Percentiles rank a stretch among this genome's conserved stretches.
Evolutionary conservation across 2,113 vertebrate species (phyloP).

Genomic region (Saguinus midas): DNA sequence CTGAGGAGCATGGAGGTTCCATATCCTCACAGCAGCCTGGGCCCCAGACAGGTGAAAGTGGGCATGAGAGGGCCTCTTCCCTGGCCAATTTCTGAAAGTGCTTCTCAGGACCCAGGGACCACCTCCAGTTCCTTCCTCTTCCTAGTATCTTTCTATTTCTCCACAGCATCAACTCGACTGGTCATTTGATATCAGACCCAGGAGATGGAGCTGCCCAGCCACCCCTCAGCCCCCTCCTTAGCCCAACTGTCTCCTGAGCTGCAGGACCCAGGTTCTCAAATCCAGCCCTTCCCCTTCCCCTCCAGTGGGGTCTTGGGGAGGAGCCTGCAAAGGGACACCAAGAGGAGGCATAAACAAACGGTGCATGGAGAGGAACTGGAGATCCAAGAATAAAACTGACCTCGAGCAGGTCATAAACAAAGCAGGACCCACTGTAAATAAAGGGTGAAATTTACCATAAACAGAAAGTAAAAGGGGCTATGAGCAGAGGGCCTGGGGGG

Average conservation of each 20-base stretch:
- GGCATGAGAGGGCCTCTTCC: not conserved
- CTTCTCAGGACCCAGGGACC: not conserved
- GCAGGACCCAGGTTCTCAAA: not conserved
- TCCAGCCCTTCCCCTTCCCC: not conserved
- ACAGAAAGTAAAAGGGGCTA: conserved; percentile 23
- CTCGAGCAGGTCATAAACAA: conserved; percentile 60
- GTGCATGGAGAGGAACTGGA: conserved; percentile 5
- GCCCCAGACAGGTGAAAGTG: not conserved
- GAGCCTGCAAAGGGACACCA: not conserved
- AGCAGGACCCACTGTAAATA: conserved; percentile 56
- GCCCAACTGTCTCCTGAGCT: not conserved
- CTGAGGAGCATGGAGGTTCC: not conserved
- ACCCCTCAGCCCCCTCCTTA: not conserved
- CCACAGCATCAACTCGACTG: not conserved
- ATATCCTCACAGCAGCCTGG: not conserved
- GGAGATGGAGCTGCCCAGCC: no score
- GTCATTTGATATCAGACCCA: not conserved
- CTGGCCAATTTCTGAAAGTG: not conserved
- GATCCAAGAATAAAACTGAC: conserved; percentile 39
- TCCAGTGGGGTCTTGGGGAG: not conserved
- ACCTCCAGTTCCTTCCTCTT: not conserved
- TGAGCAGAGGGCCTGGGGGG: not conserved
- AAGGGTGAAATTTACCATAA: conserved; percentile 32
- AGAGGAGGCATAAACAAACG: conserved; percentile 51
- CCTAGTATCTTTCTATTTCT: not conserved